Conservation (phyloP, 2,797 vertebrate genomes). For the Crocidura indochinensis region DNA sequence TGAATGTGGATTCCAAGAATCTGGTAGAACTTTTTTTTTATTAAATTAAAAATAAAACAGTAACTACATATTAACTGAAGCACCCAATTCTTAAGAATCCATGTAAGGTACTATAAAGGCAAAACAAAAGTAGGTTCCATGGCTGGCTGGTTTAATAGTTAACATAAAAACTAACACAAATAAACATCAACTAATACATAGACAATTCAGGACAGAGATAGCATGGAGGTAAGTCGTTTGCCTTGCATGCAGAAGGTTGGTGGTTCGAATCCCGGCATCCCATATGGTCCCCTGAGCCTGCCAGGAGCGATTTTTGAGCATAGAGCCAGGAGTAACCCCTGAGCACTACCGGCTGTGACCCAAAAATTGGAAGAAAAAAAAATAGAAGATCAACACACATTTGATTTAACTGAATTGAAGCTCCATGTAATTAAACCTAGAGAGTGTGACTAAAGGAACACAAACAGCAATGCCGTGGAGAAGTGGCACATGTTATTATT, state of each 20-base stretch:
- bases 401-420: not conserved
- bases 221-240: too few relatives aligned
- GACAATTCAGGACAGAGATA: not conserved
- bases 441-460: not conserved
- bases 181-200: not conserved
- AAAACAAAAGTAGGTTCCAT: slow-evolving; percentile 24
- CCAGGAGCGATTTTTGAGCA: too few relatives aligned
- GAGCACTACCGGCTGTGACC: too few relatives aligned
- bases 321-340: too few relatives aligned
- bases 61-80: not conserved
- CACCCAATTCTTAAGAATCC: not conserved
- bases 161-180: slow-evolving; percentile 42
- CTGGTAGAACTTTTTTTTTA: not conserved
- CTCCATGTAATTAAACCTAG: not conserved
- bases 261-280: too few relatives aligned
- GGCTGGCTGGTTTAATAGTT: slow-evolving; percentile 19
- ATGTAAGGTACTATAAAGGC: not conserved
- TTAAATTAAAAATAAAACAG: not conserved
- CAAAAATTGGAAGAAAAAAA: too few relatives aligned
- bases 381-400: not conserved
- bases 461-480: not conserved
- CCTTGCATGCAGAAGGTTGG: too few relatives aligned
- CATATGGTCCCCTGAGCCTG: too few relatives aligned
- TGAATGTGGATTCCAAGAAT: not conserved
- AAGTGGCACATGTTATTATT: rapidly evolving